phyloP scores from a whole-genome alignment of 1,140 invertebrate genomes.

The Rhagoletis pomonella region DNA sequence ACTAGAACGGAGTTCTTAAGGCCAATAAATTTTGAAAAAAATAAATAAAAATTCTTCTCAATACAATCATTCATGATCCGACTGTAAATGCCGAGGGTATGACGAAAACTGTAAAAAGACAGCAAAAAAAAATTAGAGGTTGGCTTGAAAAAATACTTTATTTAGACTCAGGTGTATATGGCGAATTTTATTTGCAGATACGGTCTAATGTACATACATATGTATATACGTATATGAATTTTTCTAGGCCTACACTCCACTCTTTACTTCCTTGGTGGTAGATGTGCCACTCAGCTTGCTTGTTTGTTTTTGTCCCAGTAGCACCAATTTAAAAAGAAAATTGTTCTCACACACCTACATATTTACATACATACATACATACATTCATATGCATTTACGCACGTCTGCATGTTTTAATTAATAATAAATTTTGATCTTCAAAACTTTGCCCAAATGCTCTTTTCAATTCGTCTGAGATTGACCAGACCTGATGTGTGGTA shows the following conservation, averaged over 20 bases:
- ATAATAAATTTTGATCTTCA: conserved; percentile 48
- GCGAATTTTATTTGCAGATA: no score
- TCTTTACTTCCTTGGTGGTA: background rate
- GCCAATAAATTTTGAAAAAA: no score
- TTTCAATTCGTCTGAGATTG: conserved; percentile 10
- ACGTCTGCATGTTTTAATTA: background rate
- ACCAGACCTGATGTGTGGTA: conserved; percentile 25
- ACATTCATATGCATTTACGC: background rate
- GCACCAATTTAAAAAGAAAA: conserved; percentile 1
- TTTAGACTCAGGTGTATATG: no score
- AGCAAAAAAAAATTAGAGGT: no score
- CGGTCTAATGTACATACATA: background rate
- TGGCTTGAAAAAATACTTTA: no score
- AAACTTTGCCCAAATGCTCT: conserved; percentile 28
- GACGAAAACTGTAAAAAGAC: no score
- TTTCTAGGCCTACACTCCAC: background rate
- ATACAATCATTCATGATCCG: no score
- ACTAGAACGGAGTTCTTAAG: no score
- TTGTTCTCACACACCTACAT: background rate
- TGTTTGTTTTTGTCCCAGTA: conserved; percentile 20
- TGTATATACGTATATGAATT: no score
- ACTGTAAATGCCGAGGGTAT: no score
- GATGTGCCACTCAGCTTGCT: conserved; percentile 5
- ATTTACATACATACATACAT: background rate
- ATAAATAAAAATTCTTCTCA: no score